Conservation (phyloP, 2,113 vertebrate species). For the Apus apus region DNA sequence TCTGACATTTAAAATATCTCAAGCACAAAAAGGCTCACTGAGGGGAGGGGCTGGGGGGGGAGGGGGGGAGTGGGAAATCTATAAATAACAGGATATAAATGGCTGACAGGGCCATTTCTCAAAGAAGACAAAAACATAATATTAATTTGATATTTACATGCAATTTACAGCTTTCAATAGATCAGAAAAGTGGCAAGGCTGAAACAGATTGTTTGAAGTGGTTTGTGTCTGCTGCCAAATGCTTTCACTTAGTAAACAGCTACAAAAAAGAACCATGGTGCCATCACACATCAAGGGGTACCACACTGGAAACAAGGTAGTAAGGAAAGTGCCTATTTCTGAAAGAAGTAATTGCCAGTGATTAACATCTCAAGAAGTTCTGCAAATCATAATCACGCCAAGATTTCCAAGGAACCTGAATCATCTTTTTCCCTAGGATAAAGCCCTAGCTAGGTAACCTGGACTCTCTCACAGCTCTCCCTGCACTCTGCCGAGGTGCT, state of each 20-base stretch:
- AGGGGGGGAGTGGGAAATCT: not conserved
- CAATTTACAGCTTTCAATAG: constrained; percentile 3
- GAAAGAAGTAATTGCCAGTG: not conserved
- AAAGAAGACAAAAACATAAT: not conserved
- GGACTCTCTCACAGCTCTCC: not conserved
- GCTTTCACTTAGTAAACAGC: constrained; percentile 1
- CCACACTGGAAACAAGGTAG: not conserved
- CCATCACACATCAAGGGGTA: not conserved
- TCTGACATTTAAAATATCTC: not conserved
- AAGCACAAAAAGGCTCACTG: not conserved
- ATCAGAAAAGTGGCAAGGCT: not conserved
- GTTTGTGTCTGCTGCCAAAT: not conserved
- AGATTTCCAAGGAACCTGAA: not conserved
- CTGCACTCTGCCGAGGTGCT: not conserved
- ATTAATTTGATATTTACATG: not conserved
- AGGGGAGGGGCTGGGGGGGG: no score
- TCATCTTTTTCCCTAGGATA: not conserved
- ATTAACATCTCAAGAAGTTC: not conserved
- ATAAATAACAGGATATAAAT: not conserved
- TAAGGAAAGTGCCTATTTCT: not conserved
- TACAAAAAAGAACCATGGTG: not conserved
- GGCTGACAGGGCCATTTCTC: not conserved
- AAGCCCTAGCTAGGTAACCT: not conserved
- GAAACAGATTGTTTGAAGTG: constrained; percentile 17
- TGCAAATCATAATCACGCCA: not conserved